Conservation (phyloP, 2,888 invertebrate species). For the Thumatha senex region DNA sequence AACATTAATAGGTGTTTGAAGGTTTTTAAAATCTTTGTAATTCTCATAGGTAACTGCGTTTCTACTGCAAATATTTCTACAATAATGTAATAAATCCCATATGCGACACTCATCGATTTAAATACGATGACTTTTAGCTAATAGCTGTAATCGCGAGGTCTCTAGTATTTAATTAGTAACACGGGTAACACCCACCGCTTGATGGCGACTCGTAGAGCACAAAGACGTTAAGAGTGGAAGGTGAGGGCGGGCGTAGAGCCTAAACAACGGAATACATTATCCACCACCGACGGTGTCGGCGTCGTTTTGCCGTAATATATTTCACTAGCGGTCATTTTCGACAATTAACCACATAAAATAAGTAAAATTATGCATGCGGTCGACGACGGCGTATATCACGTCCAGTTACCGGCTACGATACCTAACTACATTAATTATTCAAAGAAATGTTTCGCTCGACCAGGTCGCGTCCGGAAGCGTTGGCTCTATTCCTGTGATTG, state of each 20-base stretch:
- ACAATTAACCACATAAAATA: slow-evolving; percentile 84
- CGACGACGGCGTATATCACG: slow-evolving; percentile 83
- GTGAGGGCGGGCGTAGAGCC: slow-evolving; percentile 64
- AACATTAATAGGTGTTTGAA: too few species aligned
- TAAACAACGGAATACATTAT: slow-evolving; percentile 77
- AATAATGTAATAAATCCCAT: too few species aligned
- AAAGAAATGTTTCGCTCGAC: slow-evolving; percentile 82
- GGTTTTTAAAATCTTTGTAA: too few species aligned
- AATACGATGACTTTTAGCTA: too few species aligned
- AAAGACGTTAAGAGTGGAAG: slow-evolving; percentile 57
- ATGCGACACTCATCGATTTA: too few species aligned
- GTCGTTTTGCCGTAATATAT: slow-evolving; percentile 76
- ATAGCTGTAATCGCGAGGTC: too few species aligned
- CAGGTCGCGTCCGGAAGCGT: slow-evolving; percentile 75
- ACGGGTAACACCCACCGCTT: too few species aligned
- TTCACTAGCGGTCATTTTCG: slow-evolving; percentile 83
- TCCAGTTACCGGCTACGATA: slow-evolving; percentile 82
- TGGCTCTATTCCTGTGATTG: slow-evolving; percentile 80
- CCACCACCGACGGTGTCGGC: slow-evolving; percentile 68
- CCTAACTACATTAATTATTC: slow-evolving; percentile 82
- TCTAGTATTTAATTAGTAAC: too few species aligned
- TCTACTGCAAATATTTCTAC: too few species aligned
- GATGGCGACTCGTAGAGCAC: slow-evolving; percentile 34
- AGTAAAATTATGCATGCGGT: slow-evolving; percentile 84
- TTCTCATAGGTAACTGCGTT: too few species aligned